Evolutionary conservation across 2,113 vertebrate genomes (phyloP), one percentile per base, ranked within the genome.

Genomic region (Herpailurus yagouaroundi): DNA sequence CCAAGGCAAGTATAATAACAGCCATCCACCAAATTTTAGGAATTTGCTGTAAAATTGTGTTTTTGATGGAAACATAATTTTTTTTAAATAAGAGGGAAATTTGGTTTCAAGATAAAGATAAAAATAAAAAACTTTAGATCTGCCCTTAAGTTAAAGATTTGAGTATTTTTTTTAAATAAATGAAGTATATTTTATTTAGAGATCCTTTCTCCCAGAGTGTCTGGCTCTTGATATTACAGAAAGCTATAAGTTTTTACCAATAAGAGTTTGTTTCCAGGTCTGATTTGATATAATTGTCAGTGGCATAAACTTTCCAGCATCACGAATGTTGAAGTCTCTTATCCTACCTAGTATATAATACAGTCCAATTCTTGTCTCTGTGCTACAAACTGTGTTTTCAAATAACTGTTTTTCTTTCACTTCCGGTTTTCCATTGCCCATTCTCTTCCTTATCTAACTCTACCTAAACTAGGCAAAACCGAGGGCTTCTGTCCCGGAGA

Each of bases 401-500:
- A 94, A 50, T 84, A 60, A 76, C 73, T 77, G 97, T 93, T 82
- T 95, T 98, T 97, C 98, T 97, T 98, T 98, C 77, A 14, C 69
- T 48, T 98, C 97, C 93, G 96, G 63, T 97, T 98, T 98, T 92
- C 15, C 0, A 0, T 74, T 82, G 91, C 57, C 10, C 12, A 45
- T 98, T 96, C 95, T 91, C 9, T 93, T 82, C 85, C 38, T 97
- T 96, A 5, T 98, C 82, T 86, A 87, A 98, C 57, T 55, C 97
- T 95, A 92, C 98, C 69, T 97, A 93, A 97, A 97, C 77, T 97
- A 96, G 96, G 95, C 98, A 97, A 98, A 98, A 95, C 98, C 97
- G 96, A 98, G 98, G 97, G 86, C 98, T 98, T 98, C 98, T 98
- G 98, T 98, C 98, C 98, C 83, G 41, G 98, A 97, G 80, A 98